These are phyloP conservation scores for Pseudocheirus occidentalis DNA, from an alignment of 2,797 vertebrate genomes.

Conservation along the genomic window DNA sequence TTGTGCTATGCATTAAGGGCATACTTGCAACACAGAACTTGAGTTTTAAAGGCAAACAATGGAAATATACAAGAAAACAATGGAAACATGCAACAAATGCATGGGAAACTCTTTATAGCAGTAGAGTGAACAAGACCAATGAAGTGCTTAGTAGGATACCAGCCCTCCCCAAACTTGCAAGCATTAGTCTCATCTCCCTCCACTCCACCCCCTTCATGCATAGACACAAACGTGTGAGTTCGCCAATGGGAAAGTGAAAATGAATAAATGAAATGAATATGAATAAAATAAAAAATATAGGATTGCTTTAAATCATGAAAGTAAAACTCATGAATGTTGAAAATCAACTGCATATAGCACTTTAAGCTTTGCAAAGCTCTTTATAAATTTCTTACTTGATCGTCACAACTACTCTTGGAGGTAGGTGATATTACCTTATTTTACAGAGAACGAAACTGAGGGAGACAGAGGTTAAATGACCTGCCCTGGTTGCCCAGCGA, in stretches of 20 bases:
- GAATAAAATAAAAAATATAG: neutral
- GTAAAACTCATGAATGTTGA: neutral
- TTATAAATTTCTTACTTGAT: neutral
- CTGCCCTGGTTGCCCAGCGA: neutral
- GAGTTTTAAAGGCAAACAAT: neutral
- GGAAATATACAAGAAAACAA: neutral
- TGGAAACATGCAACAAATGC: neutral
- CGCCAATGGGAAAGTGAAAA: neutral
- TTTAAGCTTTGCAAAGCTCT: neutral
- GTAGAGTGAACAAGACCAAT: neutral
- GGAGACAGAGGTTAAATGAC: neutral
- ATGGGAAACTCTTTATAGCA: neutral
- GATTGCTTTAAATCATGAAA: neutral
- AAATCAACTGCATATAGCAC: neutral
- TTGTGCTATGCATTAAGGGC: neutral
- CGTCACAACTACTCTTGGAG: neutral
- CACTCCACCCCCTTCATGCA: fast-evolving
- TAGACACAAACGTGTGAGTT: neutral
- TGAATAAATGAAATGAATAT: neutral
- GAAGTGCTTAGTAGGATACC: neutral
- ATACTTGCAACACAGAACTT: neutral
- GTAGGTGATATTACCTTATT: neutral
- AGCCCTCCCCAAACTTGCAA: neutral
- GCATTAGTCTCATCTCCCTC: neutral
- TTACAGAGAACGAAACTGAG: neutral